These are phyloP conservation scores for Hapalemur alaotrensis DNA, from an alignment of 2,797 vertebrate species.

Conservation along the genomic window DNA sequence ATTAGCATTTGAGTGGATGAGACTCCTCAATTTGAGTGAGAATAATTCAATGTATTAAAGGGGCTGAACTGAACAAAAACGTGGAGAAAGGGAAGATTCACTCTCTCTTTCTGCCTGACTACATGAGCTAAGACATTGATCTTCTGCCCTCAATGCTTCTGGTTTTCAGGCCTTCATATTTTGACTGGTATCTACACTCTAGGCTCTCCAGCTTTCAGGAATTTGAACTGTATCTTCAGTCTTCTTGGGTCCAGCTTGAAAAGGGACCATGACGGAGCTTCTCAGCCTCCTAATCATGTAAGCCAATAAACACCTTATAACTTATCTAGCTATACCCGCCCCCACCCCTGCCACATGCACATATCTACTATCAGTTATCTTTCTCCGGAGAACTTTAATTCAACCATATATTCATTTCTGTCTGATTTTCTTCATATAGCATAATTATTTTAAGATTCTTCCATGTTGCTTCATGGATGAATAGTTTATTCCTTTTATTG, in stretches of 20 bases:
- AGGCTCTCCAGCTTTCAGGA: background rate
- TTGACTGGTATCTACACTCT: background rate
- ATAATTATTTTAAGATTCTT: background rate
- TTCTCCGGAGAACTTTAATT: background rate
- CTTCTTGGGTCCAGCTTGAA: background rate
- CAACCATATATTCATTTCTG: background rate
- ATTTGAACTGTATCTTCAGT: background rate
- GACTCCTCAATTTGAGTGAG: fast-evolving
- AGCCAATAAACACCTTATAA: background rate
- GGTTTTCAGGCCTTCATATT: background rate
- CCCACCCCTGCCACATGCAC: background rate
- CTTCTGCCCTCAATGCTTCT: background rate
- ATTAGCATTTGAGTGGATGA: background rate
- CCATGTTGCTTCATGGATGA: background rate
- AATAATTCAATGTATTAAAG: background rate
- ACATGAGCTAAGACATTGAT: background rate
- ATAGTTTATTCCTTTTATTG: background rate
- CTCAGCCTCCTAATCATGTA: background rate
- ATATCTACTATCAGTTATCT: background rate
- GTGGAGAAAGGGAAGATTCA: background rate
- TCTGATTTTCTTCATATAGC: background rate
- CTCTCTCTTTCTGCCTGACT: background rate
- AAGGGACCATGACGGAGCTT: background rate
- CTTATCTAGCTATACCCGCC: too few relatives aligned
- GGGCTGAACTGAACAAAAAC: background rate